phyloP scores from a whole-genome alignment of 2,888 invertebrate species.

The Hydropsyche betteni region DNA sequence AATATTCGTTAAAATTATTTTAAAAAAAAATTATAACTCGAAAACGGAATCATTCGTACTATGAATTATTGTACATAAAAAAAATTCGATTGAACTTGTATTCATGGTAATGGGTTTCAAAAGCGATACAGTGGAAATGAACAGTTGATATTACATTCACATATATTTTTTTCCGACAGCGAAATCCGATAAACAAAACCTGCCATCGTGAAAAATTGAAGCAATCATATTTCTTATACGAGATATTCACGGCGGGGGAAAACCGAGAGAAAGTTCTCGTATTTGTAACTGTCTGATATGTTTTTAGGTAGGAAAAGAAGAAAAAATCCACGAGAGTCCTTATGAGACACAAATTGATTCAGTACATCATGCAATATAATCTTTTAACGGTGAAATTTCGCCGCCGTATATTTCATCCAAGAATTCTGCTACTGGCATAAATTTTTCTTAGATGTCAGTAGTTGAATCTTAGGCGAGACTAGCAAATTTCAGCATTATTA shows the following conservation, averaged over 20 bases:
- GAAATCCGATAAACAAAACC: slow-evolving; percentile 32
- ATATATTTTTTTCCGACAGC: slow-evolving; percentile 7
- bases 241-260: slow-evolving; percentile 17
- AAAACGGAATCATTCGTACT: neutral
- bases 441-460: neutral
- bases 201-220: slow-evolving; percentile 33
- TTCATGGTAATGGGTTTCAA: slow-evolving; percentile 7
- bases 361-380: slow-evolving; percentile 11
- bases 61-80: neutral
- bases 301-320: neutral
- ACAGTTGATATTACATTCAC: slow-evolving; percentile 17
- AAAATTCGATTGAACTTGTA: neutral
- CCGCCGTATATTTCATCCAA: neutral
- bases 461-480: neutral
- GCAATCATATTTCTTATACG: slow-evolving; percentile 29
- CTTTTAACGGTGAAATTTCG: neutral
- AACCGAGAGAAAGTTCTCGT: slow-evolving; percentile 15
- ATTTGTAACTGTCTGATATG: slow-evolving; percentile 25
- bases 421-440: neutral
- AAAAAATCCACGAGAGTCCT: slow-evolving; percentile 16
- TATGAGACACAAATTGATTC: slow-evolving; percentile 28
- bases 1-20: too few species aligned
- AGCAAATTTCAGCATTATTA: slow-evolving; percentile 11
- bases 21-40: neutral
- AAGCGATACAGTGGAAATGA: slow-evolving; percentile 6